Percentiles rank a stretch among this genome's conserved stretches.
Evolutionary conservation across 2,113 vertebrate genomes (phyloP).

Genomic region (Antechinus flavipes): DNA sequence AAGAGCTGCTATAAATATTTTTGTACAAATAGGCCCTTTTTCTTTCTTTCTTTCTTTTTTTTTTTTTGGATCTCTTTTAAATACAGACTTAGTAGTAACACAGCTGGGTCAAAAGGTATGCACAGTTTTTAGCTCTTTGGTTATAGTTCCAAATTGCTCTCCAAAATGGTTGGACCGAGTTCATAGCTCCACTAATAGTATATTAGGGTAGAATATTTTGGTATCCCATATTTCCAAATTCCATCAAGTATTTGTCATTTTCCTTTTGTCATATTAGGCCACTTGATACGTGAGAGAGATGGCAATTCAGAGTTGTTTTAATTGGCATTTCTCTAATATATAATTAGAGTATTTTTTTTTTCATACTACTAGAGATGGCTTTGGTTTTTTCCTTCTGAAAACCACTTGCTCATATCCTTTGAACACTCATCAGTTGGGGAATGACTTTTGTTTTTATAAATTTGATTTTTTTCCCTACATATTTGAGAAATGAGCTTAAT

Average conservation of each 20-base stretch:
- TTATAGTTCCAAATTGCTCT: not conserved
- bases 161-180: not conserved
- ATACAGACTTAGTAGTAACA: not conserved
- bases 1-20: not conserved
- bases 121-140: not conserved
- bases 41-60: too few relatives aligned
- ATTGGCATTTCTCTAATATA: not conserved
- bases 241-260: not conserved
- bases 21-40: not conserved
- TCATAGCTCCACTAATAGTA: not conserved
- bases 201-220: not conserved
- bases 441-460: not conserved
- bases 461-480: not conserved
- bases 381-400: not conserved
- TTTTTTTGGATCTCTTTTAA: not conserved
- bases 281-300: not conserved
- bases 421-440: not conserved
- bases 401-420: not conserved
- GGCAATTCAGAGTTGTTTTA: not conserved
- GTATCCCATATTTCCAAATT: not conserved
- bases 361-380: not conserved
- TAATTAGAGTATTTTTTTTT: not conserved
- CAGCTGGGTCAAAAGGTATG: not conserved
- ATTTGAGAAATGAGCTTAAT: not conserved
- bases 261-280: not conserved